Evolutionary conservation across 1,140 invertebrate genomes (phyloP).

Genomic region (Heliconius nattereri): DNA sequence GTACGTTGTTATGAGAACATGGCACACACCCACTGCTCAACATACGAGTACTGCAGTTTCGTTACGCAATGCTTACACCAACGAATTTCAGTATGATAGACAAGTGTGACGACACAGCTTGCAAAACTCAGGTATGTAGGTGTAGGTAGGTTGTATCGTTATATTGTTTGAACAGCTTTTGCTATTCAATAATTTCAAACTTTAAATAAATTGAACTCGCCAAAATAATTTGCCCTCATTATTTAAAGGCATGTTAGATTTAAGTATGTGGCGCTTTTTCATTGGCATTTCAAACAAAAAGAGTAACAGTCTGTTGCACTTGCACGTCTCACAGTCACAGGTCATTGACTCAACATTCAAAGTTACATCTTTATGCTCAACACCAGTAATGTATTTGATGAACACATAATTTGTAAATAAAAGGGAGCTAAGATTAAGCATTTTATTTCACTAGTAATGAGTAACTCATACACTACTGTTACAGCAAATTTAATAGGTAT

Average conservation of each 20-base stretch:
- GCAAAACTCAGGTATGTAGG: conserved; percentile 23
- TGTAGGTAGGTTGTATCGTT: not conserved
- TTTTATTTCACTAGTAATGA: not conserved
- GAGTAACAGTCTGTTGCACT: not conserved
- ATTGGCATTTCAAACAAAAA: conserved; percentile 9
- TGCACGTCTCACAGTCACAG: conserved; percentile 1
- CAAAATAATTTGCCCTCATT: not conserved
- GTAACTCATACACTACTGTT: too few species aligned
- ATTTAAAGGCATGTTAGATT: not conserved
- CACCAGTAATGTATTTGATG: not conserved
- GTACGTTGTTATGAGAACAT: conserved; percentile 27
- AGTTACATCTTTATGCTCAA: conserved; percentile 6
- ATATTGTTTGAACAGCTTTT: conserved; percentile 23
- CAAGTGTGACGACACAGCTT: conserved; percentile 36
- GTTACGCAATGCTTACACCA: conserved; percentile 31
- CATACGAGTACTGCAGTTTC: conserved; percentile 15
- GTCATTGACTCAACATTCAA: conserved; percentile 7
- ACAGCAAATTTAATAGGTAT: too few species aligned
- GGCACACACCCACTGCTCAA: conserved; percentile 24
- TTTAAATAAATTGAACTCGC: not conserved
- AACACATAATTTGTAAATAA: not conserved
- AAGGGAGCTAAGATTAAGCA: not conserved
- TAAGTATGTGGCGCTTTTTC: not conserved
- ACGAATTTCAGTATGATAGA: conserved; percentile 41
- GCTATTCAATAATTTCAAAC: not conserved